These are phyloP conservation scores for Halictus ligatus DNA, from an alignment of 2,888 invertebrate species.

Conservation along the genomic window DNA sequence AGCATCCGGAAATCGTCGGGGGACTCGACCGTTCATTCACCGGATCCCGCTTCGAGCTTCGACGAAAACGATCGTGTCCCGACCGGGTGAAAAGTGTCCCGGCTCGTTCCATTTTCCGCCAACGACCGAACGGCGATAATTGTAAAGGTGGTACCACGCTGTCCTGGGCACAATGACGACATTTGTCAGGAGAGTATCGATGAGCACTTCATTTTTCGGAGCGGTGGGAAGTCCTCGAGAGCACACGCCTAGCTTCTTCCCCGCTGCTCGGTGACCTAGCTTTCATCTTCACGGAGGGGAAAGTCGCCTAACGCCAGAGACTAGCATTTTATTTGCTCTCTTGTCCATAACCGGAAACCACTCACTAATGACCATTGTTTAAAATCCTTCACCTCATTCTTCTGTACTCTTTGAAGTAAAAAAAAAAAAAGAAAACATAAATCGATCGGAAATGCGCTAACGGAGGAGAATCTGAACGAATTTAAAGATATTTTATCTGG, in stretches of 20 bases:
- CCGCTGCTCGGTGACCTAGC: background rate
- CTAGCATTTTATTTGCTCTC: no score
- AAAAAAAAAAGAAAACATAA: no score
- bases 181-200: conserved; percentile 73
- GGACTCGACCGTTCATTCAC: conserved; percentile 47
- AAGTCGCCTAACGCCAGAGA: no score
- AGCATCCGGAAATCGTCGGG: conserved; percentile 26
- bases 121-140: conserved; percentile 49
- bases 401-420: no score
- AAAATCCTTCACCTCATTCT: no score
- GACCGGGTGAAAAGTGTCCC: conserved; percentile 42
- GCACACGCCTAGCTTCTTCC: conserved; percentile 41
- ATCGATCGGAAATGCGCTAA: no score
- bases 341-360: no score
- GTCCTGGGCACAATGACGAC: conserved; percentile 60
- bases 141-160: conserved; percentile 52
- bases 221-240: conserved; percentile 24
- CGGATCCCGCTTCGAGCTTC: conserved; percentile 6
- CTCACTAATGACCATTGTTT: no score
- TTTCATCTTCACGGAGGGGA: no score
- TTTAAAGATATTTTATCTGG: no score
- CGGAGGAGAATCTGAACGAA: no score
- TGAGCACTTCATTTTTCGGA: conserved; percentile 70
- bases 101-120: conserved; percentile 40
- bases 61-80: conserved; percentile 13